Evolutionary conservation across 2,888 invertebrate genomes (phyloP).

Genomic region (Argynnis bischoffii): DNA sequence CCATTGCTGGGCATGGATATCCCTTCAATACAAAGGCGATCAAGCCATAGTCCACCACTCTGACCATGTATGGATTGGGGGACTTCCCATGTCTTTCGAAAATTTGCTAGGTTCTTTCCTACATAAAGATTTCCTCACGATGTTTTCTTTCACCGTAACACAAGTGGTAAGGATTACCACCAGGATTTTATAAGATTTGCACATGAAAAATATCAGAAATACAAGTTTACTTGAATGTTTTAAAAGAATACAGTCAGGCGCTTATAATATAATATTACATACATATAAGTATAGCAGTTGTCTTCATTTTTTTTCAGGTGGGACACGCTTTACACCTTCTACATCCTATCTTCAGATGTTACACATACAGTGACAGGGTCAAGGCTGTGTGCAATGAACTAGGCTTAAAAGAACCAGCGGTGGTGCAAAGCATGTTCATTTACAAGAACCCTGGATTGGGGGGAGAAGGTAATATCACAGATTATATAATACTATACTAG

Average conservation of each 20-base stretch:
- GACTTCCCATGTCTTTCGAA: too few relatives aligned
- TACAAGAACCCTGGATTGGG: conserved; percentile 97
- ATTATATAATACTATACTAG: neutral
- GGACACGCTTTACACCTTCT: conserved; percentile 94
- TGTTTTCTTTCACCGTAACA: too few relatives aligned
- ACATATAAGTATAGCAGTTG: neutral
- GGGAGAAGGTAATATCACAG: conserved; percentile 86
- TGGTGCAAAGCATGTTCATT: conserved; percentile 98
- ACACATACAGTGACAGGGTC: conserved; percentile 92
- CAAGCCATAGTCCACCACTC: too few relatives aligned
- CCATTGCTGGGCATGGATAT: too few relatives aligned
- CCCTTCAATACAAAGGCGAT: too few relatives aligned
- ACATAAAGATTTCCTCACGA: too few relatives aligned
- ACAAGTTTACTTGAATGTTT: neutral
- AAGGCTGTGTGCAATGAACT: conserved; percentile 88
- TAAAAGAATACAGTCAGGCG: neutral
- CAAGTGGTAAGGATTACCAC: too few relatives aligned
- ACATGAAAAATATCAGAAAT: too few relatives aligned
- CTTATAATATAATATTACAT: neutral
- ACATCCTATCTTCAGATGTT: conserved; percentile 89
- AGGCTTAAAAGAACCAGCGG: conserved; percentile 89
- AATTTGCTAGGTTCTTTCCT: too few relatives aligned
- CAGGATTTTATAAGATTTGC: too few relatives aligned
- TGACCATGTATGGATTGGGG: too few relatives aligned
- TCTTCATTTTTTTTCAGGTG: conserved; percentile 74